These are phyloP conservation scores for Sycophila texana DNA, from an alignment of 2,888 invertebrate genomes.

Conservation along the genomic window DNA sequence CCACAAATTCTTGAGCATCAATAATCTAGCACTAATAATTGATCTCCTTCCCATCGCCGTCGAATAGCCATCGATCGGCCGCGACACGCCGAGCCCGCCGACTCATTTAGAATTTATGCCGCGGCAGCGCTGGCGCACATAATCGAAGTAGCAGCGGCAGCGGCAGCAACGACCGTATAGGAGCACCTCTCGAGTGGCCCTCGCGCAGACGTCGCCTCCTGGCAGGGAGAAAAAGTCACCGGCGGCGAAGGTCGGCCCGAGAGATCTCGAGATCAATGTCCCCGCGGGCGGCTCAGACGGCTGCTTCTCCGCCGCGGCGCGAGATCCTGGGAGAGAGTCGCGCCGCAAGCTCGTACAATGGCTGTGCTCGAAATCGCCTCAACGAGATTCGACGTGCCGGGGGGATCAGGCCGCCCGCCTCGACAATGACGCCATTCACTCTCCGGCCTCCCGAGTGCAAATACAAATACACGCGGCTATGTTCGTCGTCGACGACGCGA, in stretches of 20 bases:
- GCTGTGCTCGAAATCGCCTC: constrained; percentile 27
- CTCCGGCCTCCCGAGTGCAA: background rate
- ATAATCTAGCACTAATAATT: too few relatives aligned
- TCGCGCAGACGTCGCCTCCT: background rate
- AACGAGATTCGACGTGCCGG: constrained; percentile 17
- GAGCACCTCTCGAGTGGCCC: background rate
- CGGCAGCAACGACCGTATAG: too few relatives aligned
- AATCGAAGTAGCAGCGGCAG: too few relatives aligned
- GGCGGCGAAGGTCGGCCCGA: background rate
- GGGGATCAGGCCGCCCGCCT: constrained; percentile 31
- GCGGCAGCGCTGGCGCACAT: too few relatives aligned
- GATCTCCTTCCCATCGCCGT: too few relatives aligned
- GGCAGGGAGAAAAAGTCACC: background rate
- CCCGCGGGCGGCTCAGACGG: constrained; percentile 27
- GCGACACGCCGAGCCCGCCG: too few relatives aligned
- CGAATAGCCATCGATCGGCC: too few relatives aligned
- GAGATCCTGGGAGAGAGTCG: background rate
- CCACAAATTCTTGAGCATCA: too few relatives aligned
- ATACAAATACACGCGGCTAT: constrained; percentile 33
- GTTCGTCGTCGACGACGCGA: background rate
- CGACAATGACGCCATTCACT: constrained; percentile 42
- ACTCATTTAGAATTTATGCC: too few relatives aligned
- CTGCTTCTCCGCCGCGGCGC: background rate
- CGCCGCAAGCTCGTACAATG: constrained; percentile 26
- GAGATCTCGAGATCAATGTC: constrained; percentile 49